Percentiles rank a stretch among this genome's conserved stretches.
These are phyloP conservation scores for Balaeniceps rex DNA, from an alignment of 2,113 vertebrate genomes.

Conservation along the genomic window DNA sequence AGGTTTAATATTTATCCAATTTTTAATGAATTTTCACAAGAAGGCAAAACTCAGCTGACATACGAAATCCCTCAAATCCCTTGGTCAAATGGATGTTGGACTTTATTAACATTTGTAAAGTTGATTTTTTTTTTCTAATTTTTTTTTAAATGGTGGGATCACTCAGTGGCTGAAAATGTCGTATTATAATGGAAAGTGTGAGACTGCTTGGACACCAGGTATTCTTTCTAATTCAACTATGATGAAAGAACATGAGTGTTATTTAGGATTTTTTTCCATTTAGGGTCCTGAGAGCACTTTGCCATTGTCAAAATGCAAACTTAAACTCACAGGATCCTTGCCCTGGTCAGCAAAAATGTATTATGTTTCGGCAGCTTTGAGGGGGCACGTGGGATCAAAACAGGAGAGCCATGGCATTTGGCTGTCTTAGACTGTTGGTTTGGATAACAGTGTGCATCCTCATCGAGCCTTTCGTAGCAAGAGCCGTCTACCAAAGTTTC, in stretches of 20 bases:
- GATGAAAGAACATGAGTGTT: neutral
- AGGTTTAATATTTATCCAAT: conserved; percentile 27
- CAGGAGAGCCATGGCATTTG: neutral
- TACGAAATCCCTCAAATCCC: conserved; percentile 16
- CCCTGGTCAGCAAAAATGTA: neutral
- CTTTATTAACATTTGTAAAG: neutral
- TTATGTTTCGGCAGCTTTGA: neutral
- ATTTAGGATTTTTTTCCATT: neutral
- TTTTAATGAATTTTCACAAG: conserved; percentile 46
- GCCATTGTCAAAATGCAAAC: neutral
- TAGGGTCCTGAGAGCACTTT: neutral
- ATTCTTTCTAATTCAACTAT: neutral
- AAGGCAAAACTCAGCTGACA: neutral
- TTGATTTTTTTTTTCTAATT: neutral
- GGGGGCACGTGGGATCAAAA: neutral
- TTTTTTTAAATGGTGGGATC: neutral
- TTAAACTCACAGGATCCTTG: neutral
- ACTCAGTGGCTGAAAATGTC: neutral
- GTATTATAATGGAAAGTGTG: neutral
- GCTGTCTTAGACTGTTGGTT: neutral
- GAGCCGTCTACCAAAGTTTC: neutral
- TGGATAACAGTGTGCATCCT: neutral
- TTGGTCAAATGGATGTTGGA: neutral
- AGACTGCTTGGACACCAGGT: neutral
- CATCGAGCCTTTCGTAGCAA: neutral